Conservation (phyloP, 2,113 vertebrate genomes). For the Chiloscyllium plagiosum region DNA sequence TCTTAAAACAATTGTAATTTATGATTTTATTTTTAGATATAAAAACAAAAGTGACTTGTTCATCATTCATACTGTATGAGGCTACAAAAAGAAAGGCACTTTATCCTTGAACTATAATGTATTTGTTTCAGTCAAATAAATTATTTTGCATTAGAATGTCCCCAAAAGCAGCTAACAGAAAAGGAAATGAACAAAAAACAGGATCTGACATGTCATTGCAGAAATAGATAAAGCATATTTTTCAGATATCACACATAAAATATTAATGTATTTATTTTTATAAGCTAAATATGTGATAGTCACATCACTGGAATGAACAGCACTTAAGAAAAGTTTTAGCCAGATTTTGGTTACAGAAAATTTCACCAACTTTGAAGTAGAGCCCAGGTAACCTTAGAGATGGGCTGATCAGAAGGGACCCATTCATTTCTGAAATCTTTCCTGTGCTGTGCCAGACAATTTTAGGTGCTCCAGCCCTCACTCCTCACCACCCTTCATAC, state of each 20-base stretch:
- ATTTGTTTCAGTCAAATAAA: conserved; percentile 8
- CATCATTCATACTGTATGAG: conserved; percentile 40
- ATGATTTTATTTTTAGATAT: conserved; percentile 50
- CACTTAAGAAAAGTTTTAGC: not conserved
- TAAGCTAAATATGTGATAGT: not conserved
- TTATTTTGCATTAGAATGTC: conserved; percentile 32
- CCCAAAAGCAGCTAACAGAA: not conserved
- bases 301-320: not conserved
- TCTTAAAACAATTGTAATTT: conserved; percentile 46
- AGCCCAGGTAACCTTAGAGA: too few relatives aligned
- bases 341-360: not conserved
- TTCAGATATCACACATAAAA: not conserved
- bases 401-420: too few relatives aligned
- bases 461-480: too few relatives aligned
- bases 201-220: not conserved
- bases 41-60: conserved; percentile 47
- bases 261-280: not conserved
- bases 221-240: not conserved
- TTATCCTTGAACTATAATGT: not conserved
- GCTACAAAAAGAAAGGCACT: conserved; percentile 42
- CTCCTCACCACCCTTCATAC: too few relatives aligned
- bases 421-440: too few relatives aligned
- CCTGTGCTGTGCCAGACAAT: too few relatives aligned
- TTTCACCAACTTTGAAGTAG: too few relatives aligned
- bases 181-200: not conserved